Percentiles rank a stretch among this genome's conserved stretches.
These are phyloP conservation scores for Hyles lineata DNA, from an alignment of 2,888 invertebrate genomes.

Conservation along the genomic window DNA sequence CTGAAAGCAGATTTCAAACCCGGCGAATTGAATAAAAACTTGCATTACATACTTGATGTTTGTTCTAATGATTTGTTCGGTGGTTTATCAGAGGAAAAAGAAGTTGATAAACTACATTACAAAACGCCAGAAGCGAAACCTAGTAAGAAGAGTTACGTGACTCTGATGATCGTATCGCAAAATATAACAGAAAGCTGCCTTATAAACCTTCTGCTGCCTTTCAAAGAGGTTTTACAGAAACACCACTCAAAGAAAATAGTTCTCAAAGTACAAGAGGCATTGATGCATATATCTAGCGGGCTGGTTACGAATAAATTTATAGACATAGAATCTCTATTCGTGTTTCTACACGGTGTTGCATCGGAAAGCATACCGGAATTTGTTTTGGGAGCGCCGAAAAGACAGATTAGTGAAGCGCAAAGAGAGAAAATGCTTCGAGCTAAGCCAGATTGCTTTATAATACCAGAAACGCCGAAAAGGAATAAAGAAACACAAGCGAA, in stretches of 20 bases:
- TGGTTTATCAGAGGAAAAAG: slow-evolving; percentile 94
- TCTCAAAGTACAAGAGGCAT: slow-evolving; percentile 91
- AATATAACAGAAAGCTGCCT: slow-evolving; percentile 91
- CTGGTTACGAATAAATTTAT: slow-evolving; percentile 93
- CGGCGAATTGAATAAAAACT: slow-evolving; percentile 91
- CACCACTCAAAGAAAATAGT: slow-evolving; percentile 92
- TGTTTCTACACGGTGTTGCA: slow-evolving; percentile 92
- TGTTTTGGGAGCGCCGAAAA: slow-evolving; percentile 80
- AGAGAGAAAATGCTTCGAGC: slow-evolving; percentile 81
- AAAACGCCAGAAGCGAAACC: slow-evolving; percentile 93
- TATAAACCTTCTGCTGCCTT: slow-evolving; percentile 90
- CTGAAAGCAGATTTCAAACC: slow-evolving; percentile 89
- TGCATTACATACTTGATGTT: slow-evolving; percentile 91
- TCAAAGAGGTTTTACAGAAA: slow-evolving; percentile 91
- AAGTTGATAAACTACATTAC: slow-evolving; percentile 91
- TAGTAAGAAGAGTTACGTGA: slow-evolving; percentile 93
- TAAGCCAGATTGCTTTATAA: slow-evolving; percentile 90
- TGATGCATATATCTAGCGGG: slow-evolving; percentile 92
- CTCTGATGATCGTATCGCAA: slow-evolving; percentile 91
- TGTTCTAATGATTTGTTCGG: slow-evolving; percentile 96
- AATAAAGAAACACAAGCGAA: slow-evolving; percentile 86
- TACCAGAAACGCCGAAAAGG: slow-evolving; percentile 89
- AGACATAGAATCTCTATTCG: slow-evolving; percentile 88
- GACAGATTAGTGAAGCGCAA: slow-evolving; percentile 82
- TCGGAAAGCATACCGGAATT: slow-evolving; percentile 92